These are phyloP conservation scores for Xestia ashworthii DNA, from an alignment of 2,888 invertebrate genomes.

Conservation along the genomic window DNA sequence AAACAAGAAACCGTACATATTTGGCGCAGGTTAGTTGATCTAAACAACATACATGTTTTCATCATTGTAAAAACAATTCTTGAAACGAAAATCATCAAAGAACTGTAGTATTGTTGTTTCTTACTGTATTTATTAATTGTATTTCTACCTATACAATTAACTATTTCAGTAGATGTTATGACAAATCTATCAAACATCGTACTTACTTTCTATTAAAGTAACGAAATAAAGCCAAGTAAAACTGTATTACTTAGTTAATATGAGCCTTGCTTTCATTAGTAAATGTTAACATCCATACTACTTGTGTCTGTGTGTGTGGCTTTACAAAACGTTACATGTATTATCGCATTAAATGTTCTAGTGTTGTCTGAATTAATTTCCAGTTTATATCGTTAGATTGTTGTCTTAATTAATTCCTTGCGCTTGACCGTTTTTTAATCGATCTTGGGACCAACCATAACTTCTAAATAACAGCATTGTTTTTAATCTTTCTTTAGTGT, in stretches of 20 bases:
- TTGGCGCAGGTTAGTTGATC: not conserved
- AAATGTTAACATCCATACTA: constrained; percentile 24
- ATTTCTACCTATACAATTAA: not conserved
- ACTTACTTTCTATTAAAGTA: not conserved
- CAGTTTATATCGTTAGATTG: constrained; percentile 14
- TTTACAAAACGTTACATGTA: constrained; percentile 30
- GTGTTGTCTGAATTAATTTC: constrained; percentile 37
- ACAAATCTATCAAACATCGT: constrained; percentile 16
- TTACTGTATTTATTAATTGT: not conserved
- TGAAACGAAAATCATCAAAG: not conserved
- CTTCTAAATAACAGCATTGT: not conserved
- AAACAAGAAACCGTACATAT: not conserved
- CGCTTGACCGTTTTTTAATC: constrained; percentile 35
- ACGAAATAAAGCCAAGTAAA: not conserved
- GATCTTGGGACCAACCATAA: not conserved
- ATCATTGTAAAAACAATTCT: not conserved
- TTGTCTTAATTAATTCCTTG: constrained; percentile 19
- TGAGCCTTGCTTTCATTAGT: constrained; percentile 37
- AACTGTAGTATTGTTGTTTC: not conserved
- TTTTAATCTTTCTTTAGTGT: not conserved
- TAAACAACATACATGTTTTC: not conserved
- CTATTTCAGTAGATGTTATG: constrained; percentile 12
- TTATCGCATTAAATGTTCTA: constrained; percentile 35
- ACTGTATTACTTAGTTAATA: not conserved
- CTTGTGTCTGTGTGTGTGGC: constrained; percentile 42